These are phyloP conservation scores for Periophthalmus modestus DNA, from an alignment of 2,113 vertebrate species.

Conservation along the genomic window DNA sequence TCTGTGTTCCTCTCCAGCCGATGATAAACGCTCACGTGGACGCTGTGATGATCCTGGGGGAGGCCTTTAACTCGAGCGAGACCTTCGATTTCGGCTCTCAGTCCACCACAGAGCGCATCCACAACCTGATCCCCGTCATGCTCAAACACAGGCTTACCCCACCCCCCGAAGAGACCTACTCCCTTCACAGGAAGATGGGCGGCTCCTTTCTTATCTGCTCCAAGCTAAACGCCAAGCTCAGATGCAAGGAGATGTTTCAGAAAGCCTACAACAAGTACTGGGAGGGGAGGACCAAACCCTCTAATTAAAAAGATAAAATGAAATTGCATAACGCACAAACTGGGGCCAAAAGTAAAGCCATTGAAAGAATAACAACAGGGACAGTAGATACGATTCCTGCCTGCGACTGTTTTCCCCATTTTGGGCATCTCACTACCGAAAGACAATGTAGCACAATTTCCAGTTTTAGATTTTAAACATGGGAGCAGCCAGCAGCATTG, in stretches of 20 bases:
- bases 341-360: constrained; percentile 39
- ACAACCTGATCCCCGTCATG: constrained; percentile 94
- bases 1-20: constrained; percentile 68
- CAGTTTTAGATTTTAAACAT: constrained; percentile 14
- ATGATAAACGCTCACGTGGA: constrained; percentile 94
- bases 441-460: constrained; percentile 10
- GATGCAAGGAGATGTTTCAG: constrained; percentile 90
- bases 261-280: constrained; percentile 85
- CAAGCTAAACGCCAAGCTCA: constrained; percentile 86
- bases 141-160: constrained; percentile 91
- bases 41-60: constrained; percentile 95
- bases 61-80: constrained; percentile 86
- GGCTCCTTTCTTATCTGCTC: constrained; percentile 99
- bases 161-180: constrained; percentile 95
- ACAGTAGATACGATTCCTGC: constrained; percentile 2
- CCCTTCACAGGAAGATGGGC: constrained; percentile 96
- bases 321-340: constrained; percentile 11
- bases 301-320: constrained; percentile 31
- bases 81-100: constrained; percentile 89
- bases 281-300: constrained; percentile 64
- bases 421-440: background rate
- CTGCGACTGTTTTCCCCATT: background rate
- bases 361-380: background rate
- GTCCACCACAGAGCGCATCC: constrained; percentile 94
- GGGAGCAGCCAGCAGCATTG: constrained; percentile 11